Base-by-base conservation (phyloP, 2,797 vertebrate species). In the Falco columbarius region DNA sequence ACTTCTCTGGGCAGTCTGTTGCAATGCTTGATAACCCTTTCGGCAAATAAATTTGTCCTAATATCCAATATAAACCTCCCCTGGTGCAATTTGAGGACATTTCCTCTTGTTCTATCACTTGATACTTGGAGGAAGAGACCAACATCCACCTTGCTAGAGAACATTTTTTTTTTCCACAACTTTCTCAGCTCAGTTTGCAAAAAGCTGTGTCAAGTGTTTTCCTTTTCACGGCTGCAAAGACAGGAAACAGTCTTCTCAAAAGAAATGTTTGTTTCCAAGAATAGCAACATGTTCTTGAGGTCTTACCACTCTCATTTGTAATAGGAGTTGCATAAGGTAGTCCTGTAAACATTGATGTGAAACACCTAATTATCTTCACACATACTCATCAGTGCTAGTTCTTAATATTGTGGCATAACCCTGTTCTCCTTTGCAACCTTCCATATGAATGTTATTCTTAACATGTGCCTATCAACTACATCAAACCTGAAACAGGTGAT, bases 241-340 rank as follows among this genome's bases (percentile, higher is more conserved):
- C 92, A 90, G 95, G 94, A 97, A 94, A 86, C 40, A 22, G 71
- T 24, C 67, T 94, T 38, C 63, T 90, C 55, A 12, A n/a, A 93
- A 82, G 24, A 67, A 80, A 88, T 49, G 30, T 91, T 90, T 73
- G 59, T 91, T 89, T 94, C 93, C 76, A 80, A 94, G 87, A 95
- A 94, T 23, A 95, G 74, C 71, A 91, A 63, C 2, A 3, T 34
- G 71, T 52, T 95, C 59, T 80, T 63, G 44, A 85, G 59, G 70
- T 74, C 90, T 92, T 90, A 93, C 71, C 34, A 0, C 29, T 56
- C 59, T 58, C 19, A 12, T 52, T 18, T 92, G 26, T 54, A 81
- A 2, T 7, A 89, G 63, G 8, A 65, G 55, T 4, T 84, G 54
- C 40, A 6, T 19, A 71, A 73, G 32, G 44, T 19, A 89, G 62